Evolutionary conservation across 2,113 vertebrate species (phyloP).

Genomic region (Pomatorhinus ruficollis): DNA sequence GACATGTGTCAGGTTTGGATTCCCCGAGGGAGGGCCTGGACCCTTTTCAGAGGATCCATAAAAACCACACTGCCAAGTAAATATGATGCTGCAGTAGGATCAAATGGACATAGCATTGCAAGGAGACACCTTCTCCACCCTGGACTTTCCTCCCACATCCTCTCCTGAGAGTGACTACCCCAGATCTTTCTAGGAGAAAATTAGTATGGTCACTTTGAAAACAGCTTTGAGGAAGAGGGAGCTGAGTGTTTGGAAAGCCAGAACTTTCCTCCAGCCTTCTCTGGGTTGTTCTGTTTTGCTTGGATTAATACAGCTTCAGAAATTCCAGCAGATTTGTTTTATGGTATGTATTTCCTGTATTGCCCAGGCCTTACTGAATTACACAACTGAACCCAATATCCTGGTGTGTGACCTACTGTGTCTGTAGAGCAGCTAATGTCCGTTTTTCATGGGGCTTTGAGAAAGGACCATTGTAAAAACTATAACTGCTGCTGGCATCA

Average conservation of each 20-base stretch:
- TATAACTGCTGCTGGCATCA: not conserved
- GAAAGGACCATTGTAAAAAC: not conserved
- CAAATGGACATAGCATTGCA: not conserved
- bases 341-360: constrained; percentile 19
- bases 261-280: not conserved
- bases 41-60: not conserved
- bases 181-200: not conserved
- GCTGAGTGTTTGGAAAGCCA: not conserved
- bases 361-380: not conserved
- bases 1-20: not conserved
- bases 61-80: not conserved
- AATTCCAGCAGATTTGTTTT: constrained; percentile 7
- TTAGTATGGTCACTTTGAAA: not conserved
- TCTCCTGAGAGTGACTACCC: not conserved
- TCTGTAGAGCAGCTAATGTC: not conserved
- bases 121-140: not conserved
- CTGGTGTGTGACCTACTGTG: not conserved
- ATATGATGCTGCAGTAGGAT: not conserved
- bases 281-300: constrained; percentile 19
- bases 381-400: not conserved
- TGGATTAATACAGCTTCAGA: constrained; percentile 14
- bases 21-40: not conserved
- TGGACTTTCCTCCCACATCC: not conserved
- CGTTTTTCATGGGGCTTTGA: not conserved
- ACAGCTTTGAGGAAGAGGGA: not conserved